Percentiles rank a stretch among this genome's conserved stretches.
Conservation (phyloP, 2,797 vertebrate genomes). For the Argentina silus region DNA sequence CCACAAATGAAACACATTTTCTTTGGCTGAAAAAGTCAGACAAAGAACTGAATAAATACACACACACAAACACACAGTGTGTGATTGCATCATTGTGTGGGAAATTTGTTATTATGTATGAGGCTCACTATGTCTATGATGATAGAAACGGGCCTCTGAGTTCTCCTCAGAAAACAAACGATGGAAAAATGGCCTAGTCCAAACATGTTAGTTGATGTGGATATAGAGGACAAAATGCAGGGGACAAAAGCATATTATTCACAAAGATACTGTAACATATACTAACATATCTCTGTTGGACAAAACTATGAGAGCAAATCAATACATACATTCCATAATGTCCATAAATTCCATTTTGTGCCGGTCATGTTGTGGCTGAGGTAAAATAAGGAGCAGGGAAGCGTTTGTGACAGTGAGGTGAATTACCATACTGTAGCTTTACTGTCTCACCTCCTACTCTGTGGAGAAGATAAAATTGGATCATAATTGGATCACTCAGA, state of each 20-base stretch:
- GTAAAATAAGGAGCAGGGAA: constrained; percentile 30
- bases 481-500: constrained; percentile 71
- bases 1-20: constrained; percentile 33
- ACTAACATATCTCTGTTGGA: background rate
- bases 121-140: background rate
- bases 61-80: background rate
- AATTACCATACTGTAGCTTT: constrained; percentile 49
- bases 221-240: no score
- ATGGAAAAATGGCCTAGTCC: background rate
- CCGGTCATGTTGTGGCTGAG: constrained; percentile 23
- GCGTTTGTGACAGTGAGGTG: constrained; percentile 58
- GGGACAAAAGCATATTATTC: no score
- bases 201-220: no score
- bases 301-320: background rate
- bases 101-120: constrained; percentile 1
- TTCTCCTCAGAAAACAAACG: background rate
- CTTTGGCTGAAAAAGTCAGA: constrained; percentile 16
- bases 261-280: background rate
- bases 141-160: background rate
- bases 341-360: background rate
- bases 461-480: constrained; percentile 64
- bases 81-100: constrained; percentile 25
- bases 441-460: constrained; percentile 59
- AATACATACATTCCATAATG: background rate
- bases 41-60: constrained; percentile 11